These are phyloP conservation scores for Drosophila takahashii DNA, from an alignment of 1,140 invertebrate species.

Conservation along the genomic window DNA sequence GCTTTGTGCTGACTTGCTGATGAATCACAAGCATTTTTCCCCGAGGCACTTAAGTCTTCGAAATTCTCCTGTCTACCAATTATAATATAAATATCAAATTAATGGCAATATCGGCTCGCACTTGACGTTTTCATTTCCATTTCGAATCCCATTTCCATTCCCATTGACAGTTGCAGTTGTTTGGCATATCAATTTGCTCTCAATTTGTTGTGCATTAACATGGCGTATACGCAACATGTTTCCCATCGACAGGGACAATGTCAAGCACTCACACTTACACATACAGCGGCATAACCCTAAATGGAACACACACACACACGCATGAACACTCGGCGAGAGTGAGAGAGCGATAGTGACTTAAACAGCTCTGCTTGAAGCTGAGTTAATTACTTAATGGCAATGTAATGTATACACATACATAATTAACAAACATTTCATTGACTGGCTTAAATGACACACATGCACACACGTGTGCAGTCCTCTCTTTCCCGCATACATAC, in stretches of 20 bases:
- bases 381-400: conserved; percentile 82
- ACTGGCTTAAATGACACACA: conserved; percentile 65
- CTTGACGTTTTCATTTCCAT: conserved; percentile 11
- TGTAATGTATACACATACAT: conserved; percentile 78
- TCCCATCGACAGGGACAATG: conserved; percentile 26
- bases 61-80: conserved; percentile 16
- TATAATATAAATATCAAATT: conserved; percentile 32
- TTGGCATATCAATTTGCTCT: conserved; percentile 55
- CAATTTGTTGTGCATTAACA: conserved; percentile 50
- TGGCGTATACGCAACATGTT: conserved; percentile 62
- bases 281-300: conserved; percentile 13
- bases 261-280: conserved; percentile 12
- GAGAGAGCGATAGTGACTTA: conserved; percentile 28
- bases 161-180: conserved; percentile 25
- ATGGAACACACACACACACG: conserved; percentile 16
- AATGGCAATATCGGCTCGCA: conserved; percentile 14
- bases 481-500: conserved; percentile 10
- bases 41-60: background rate
- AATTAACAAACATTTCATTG: conserved; percentile 82
- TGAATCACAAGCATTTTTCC: background rate
- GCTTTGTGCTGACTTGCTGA: conserved; percentile 19
- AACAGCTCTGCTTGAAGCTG: conserved; percentile 53
- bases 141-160: conserved; percentile 7
- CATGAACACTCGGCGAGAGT: conserved; percentile 3
- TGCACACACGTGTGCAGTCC: conserved; percentile 2